Evolutionary conservation across 2,113 vertebrate species (phyloP), one percentile per base, ranked within the genome.

Genomic region (Suncus etruscus): DNA sequence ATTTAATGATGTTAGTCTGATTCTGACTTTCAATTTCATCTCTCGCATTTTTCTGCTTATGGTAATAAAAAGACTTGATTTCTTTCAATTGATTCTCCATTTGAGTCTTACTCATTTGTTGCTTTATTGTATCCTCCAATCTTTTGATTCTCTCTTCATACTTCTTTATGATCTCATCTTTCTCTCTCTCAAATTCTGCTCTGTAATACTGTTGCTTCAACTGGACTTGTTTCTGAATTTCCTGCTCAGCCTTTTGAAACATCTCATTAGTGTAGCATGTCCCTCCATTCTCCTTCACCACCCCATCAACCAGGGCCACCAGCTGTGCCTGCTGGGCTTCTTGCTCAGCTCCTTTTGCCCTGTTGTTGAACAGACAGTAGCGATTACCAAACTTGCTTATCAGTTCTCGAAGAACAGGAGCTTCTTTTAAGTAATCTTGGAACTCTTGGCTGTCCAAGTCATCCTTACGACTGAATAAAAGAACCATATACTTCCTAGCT

Each of bases 211-310:
- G 39, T 63, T 74, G 31, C 3, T 22, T 9, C 2, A 1, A 6
- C n/a, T 11, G 91, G 45, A 95, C 93, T 6, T 89, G 91, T 45
- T 97, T 95, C 70, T 79, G 92, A 89, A 98, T 94, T 54, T 95
- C 87, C 18, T 39, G 72, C 92, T 98, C 96, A 0, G 91, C 73
- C 3, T 0, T 75, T 29, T 27, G 11, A 32, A 72, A 96, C 11
- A 12, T 10, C 47, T 66, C 0, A 3, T 87, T 86, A 1, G 63
- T 95, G 70, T 83, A 96, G 50, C 6, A 94, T 1, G 0, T 1
- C 6, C 69, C 83, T 0, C 6, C 1, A 0, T 94, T 94, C 31
- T 90, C 29, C 18, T 0, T 2, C n/a, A 94, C 29, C 3, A 96
- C 0, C 1, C 0, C 0, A 76, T 92, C 39, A 4, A 93, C 54